Base-by-base conservation (phyloP, 2,113 vertebrate genomes). In the Opisthocomus hoazin region DNA sequence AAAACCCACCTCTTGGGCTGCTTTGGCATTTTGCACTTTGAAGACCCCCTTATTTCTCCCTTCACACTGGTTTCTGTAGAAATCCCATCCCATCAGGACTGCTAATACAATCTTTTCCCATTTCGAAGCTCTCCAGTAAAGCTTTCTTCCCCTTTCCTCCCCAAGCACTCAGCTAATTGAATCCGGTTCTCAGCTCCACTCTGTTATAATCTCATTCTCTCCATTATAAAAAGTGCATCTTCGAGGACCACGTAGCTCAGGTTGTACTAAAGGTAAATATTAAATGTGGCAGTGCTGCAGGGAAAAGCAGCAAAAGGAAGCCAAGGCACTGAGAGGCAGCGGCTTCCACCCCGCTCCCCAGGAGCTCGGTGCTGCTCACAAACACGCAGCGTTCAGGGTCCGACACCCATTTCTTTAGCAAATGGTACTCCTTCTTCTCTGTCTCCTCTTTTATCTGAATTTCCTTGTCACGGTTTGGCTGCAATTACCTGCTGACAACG, bases 401-500 rank as follows among this genome's bases (percentile, higher is more conserved):
- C 15, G 0, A 26, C 17, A 2, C 24, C 24, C 4, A 0, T 30
- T 71, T 37, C 39, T n/a, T 24, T 15, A 29, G 32, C 57, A n/a
- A 50, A 19, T 1, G 11, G 3, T 48, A 24, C 65, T 69, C 32
- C n/a, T 65, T 5, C 1, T 3, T 14, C 1, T 37, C 23, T 0
- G 30, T 30, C 21, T 54, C 27, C 29, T 66, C 83, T 70, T 68
- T 43, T 5, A 63, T 12, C 77, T 2, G 0, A 41, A 30, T 60
- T 78, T 84, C 54, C 45, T 36, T 29, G 10, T 23, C 12, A 0
- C 1, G 6, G 17, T 39, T 58, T 8, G 10, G n/a, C 74, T 69
- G 36, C 27, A 8, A 6, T 48, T 64, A 46, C 37, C 87, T 48
- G 4, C 20, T 12, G 39, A 12, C 51, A 89, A 34, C 5, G 1